These are phyloP conservation scores for Nasua narica DNA, from an alignment of 2,797 vertebrate species.

Conservation along the genomic window DNA sequence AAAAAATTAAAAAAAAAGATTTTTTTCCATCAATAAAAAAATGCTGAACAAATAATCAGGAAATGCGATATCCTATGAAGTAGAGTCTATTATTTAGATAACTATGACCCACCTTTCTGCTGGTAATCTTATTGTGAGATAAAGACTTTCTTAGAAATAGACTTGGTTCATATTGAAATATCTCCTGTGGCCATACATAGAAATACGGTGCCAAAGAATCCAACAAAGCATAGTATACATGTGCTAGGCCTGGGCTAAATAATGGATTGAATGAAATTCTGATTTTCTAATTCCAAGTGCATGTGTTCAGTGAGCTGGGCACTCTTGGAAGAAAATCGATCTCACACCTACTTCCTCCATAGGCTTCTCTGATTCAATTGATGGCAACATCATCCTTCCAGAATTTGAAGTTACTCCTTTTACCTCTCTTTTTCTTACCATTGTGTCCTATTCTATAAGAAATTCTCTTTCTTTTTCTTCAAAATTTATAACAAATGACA, in stretches of 20 bases:
- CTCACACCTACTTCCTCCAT: background rate
- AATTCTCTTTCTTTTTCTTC: background rate
- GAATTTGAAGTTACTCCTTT: background rate
- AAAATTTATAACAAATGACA: background rate
- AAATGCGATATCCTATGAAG: background rate
- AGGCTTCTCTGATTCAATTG: background rate
- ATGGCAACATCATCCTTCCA: background rate
- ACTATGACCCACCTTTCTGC: background rate
- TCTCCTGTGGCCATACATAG: background rate
- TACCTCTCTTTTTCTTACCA: background rate
- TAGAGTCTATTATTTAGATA: background rate
- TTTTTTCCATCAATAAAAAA: background rate
- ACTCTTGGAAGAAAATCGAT: accelerated
- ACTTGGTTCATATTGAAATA: background rate
- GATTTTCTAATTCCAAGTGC: background rate
- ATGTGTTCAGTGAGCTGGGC: background rate
- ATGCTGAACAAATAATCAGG: background rate
- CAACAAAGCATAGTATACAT: background rate
- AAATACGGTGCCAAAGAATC: background rate
- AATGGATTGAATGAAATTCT: background rate
- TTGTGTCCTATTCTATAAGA: background rate
- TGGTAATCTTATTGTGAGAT: background rate
- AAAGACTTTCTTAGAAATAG: background rate
- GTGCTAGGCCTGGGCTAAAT: background rate
- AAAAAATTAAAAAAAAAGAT: background rate